Evolutionary conservation across 2,113 vertebrate genomes (phyloP).

Genomic region (Dicentrarchus labrax): DNA sequence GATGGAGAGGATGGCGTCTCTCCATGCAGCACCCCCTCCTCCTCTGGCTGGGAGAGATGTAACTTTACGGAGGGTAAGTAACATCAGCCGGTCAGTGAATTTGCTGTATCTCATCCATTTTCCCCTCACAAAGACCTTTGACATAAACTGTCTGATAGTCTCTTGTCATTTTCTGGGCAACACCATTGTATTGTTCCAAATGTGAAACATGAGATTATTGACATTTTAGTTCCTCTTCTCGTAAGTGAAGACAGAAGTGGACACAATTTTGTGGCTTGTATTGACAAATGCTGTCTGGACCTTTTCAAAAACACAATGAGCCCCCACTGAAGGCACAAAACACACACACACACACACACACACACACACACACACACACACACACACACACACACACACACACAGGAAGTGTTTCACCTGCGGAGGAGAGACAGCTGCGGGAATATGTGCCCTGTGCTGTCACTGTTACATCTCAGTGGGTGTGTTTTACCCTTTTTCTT

Average conservation of each 20-base stretch:
- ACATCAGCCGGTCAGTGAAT: constrained; percentile 5
- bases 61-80: constrained; percentile 87
- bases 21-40: constrained; percentile 79
- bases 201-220: constrained; percentile 54
- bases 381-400: not conserved
- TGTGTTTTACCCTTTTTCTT: constrained; percentile 21
- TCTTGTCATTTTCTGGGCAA: constrained; percentile 17
- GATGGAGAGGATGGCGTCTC: constrained; percentile 82
- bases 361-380: constrained; percentile 15
- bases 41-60: constrained; percentile 79
- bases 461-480: constrained; percentile 22
- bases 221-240: constrained; percentile 41
- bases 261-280: constrained; percentile 17
- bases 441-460: constrained; percentile 9
- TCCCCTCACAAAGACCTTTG: constrained; percentile 19
- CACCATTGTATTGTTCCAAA: not conserved
- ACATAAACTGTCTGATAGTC: not conserved
- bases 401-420: constrained; percentile 14
- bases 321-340: not conserved
- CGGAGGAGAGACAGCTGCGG: constrained; percentile 3
- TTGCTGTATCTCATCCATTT: constrained; percentile 13
- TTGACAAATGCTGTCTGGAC: constrained; percentile 22
- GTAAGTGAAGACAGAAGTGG: constrained; percentile 22
- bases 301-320: constrained; percentile 18
- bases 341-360: constrained; percentile 17